Evolutionary conservation across 2,797 vertebrate genomes (phyloP).

Genomic region (Melopsittacus undulatus): DNA sequence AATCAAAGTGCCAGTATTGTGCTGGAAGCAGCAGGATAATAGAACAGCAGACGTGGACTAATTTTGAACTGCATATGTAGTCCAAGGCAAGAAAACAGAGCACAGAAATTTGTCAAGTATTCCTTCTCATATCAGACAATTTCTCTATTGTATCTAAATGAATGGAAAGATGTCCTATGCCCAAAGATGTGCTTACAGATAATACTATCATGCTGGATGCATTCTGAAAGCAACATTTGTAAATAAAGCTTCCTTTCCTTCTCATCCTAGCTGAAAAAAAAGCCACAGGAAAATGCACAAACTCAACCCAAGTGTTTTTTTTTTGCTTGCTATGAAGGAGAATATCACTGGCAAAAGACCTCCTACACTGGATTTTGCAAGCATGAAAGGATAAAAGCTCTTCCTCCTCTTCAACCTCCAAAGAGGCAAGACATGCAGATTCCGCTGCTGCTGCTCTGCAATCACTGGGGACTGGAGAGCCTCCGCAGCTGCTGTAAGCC

Average conservation of each 20-base stretch:
- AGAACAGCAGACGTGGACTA: neutral
- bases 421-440: neutral
- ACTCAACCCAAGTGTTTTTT: neutral
- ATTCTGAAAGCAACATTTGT: neutral
- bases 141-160: neutral
- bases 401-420: neutral
- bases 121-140: neutral
- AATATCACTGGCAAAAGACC: neutral
- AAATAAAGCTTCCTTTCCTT: conserved; percentile 25
- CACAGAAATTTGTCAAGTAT: neutral
- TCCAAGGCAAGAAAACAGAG: neutral
- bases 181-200: neutral
- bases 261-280: neutral
- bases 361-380: neutral
- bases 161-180: neutral
- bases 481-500: neutral
- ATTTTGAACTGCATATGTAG: neutral
- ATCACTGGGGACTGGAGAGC: accelerated
- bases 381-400: conserved; percentile 5
- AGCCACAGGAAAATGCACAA: neutral
- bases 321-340: neutral
- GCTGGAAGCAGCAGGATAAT: conserved; percentile 22
- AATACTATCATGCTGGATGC: neutral
- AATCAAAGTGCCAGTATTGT: neutral
- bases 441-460: neutral